Percentiles rank a stretch among this genome's conserved stretches.
phyloP scores from a whole-genome alignment of 2,113 vertebrate species.

The Epinephelus cyanopodus region DNA sequence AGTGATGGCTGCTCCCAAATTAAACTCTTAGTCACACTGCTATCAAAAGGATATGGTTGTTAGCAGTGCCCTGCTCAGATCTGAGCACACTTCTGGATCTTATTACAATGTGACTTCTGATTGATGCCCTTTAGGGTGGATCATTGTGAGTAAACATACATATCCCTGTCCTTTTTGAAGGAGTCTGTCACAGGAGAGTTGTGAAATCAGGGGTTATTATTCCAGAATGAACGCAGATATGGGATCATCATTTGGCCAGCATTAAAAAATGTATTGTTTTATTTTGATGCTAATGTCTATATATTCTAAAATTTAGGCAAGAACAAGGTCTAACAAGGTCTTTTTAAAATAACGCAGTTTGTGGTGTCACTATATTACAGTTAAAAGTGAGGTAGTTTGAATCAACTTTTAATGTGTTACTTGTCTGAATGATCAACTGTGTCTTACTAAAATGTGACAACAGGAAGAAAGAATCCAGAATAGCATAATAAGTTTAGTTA shows the following conservation, averaged over 20 bases:
- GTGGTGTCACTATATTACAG: background rate
- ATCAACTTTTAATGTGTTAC: background rate
- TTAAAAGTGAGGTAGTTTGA: background rate
- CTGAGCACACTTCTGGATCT: conserved; percentile 72
- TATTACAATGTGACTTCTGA: conserved; percentile 77
- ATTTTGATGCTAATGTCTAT: background rate
- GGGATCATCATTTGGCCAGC: background rate
- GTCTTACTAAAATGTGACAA: background rate
- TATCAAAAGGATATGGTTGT: conserved; percentile 81
- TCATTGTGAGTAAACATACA: conserved; percentile 65
- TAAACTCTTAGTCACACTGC: conserved; percentile 82
- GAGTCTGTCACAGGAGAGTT: conserved; percentile 31
- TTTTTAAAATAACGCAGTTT: background rate
- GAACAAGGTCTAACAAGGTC: no score
- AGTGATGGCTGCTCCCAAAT: conserved; percentile 82
- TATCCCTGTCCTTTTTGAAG: conserved; percentile 43
- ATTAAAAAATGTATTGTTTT: background rate
- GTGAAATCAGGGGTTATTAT: conserved; percentile 27
- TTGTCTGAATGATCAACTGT: background rate
- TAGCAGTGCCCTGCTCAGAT: conserved; percentile 74
- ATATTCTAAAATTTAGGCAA: background rate
- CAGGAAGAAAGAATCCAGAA: background rate
- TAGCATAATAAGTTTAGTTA: background rate
- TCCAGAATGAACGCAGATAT: conserved; percentile 4
- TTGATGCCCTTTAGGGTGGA: conserved; percentile 70